phyloP scores from a whole-genome alignment of 64 coral and sea anemone species.

The Dendrophyllia cribrosa region DNA sequence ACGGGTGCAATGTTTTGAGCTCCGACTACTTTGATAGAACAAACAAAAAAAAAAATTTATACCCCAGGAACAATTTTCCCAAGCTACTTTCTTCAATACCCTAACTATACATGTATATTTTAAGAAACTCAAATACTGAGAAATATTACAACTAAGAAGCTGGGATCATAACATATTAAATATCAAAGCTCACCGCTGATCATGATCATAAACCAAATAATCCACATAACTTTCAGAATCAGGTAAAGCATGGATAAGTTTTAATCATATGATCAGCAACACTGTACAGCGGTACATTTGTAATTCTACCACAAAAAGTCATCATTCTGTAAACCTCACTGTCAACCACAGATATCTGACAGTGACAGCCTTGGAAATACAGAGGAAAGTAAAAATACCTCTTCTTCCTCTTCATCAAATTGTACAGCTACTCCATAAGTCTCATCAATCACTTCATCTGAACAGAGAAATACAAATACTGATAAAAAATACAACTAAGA shows the following conservation, averaged over 20 bases:
- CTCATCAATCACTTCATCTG: conserved; percentile 99
- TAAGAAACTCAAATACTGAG: too few species aligned
- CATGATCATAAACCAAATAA: conserved; percentile 19
- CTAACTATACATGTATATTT: too few species aligned
- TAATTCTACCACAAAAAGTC: background rate
- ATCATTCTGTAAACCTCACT: background rate
- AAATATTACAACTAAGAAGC: background rate
- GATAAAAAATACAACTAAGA: background rate
- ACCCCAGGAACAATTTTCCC: too few species aligned
- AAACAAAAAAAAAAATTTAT: too few species aligned
- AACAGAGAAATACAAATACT: background rate
- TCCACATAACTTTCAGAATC: conserved; percentile 32
- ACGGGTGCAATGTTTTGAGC: too few species aligned
- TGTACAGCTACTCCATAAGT: conserved; percentile 99
- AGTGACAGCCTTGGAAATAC: too few species aligned
- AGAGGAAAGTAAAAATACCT: conserved; percentile 27
- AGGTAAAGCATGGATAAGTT: conserved; percentile 54
- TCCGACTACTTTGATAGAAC: too few species aligned
- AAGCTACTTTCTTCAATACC: too few species aligned
- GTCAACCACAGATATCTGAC: too few species aligned
- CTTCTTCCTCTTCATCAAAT: conserved; percentile 99
- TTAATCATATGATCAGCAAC: conserved; percentile 51
- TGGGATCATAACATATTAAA: background rate
- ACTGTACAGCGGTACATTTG: too few species aligned
- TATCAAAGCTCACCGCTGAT: conserved; percentile 23